Evolutionary conservation across 2,888 invertebrate genomes (phyloP).

Genomic region (Exephanes ischioxanthus): DNA sequence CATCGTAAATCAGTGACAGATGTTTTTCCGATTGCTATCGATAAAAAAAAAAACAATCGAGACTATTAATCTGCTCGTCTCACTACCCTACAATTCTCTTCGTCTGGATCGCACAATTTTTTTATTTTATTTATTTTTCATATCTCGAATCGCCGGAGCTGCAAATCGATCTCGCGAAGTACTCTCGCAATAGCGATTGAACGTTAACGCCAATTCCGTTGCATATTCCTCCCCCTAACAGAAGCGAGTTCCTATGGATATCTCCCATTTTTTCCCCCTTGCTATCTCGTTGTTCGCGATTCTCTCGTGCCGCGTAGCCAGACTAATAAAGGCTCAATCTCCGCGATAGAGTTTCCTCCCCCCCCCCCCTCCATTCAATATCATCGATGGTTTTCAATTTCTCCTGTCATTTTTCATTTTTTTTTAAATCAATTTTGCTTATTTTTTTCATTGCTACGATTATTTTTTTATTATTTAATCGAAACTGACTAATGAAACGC

Average conservation of each 20-base stretch:
- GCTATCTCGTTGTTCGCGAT: not conserved
- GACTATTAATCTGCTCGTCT: not conserved
- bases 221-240: not conserved
- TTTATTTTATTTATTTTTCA: not conserved
- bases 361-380: not conserved
- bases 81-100: not conserved
- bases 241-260: constrained; percentile 5
- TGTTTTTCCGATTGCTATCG: too few species aligned
- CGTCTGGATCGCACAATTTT: not conserved
- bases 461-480: constrained; percentile 22
- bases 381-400: constrained; percentile 1
- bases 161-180: constrained; percentile 37
- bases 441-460: not conserved
- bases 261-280: constrained; percentile 3
- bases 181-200: constrained; percentile 4
- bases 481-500: constrained; percentile 28
- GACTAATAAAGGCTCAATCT: constrained; percentile 1
- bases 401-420: not conserved
- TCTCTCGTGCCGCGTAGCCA: not conserved
- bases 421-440: not conserved
- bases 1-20: too few species aligned
- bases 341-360: constrained; percentile 1
- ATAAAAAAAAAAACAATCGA: too few species aligned
- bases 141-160: constrained; percentile 19
- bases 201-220: constrained; percentile 31